Evolutionary conservation across 2,888 invertebrate species (phyloP).

Genomic region (Entomobrya multifasciata): DNA sequence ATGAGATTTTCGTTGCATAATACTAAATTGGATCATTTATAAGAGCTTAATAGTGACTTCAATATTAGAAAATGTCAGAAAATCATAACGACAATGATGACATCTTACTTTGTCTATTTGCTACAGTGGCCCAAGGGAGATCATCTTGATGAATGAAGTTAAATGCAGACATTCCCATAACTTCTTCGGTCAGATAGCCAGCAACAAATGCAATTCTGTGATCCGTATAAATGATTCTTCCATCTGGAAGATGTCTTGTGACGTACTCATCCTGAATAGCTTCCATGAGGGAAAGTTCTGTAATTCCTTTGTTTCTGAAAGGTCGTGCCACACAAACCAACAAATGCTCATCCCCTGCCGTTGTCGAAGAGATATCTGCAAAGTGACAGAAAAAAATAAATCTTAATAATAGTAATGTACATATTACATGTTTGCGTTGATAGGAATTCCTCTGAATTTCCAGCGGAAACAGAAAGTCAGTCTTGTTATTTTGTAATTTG

Average conservation of each 20-base stretch:
- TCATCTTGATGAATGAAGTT: conserved; percentile 94
- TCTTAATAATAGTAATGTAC: neutral
- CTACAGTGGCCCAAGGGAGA: conserved; percentile 93
- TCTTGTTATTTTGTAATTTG: no score
- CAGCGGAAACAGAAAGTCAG: neutral
- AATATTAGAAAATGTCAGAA: no score
- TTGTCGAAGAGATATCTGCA: conserved; percentile 78
- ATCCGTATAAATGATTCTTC: conserved; percentile 93
- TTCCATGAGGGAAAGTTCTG: conserved; percentile 85
- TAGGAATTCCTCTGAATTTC: neutral
- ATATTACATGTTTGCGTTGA: neutral
- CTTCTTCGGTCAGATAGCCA: conserved; percentile 94
- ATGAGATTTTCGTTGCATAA: no score
- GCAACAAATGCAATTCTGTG: conserved; percentile 93
- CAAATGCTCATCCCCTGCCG: conserved; percentile 78
- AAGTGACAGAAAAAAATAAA: neutral
- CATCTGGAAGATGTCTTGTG: conserved; percentile 93
- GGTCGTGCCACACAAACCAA: conserved; percentile 85
- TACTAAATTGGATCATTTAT: no score
- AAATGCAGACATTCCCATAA: conserved; percentile 93
- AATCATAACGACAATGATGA: no score
- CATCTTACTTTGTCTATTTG: conserved; percentile 89
- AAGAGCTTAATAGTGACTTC: no score
- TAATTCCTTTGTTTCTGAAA: conserved; percentile 87
- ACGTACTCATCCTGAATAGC: conserved; percentile 92